phyloP scores from a whole-genome alignment of 2,888 invertebrate genomes.

The Perizoma affinitatum region DNA sequence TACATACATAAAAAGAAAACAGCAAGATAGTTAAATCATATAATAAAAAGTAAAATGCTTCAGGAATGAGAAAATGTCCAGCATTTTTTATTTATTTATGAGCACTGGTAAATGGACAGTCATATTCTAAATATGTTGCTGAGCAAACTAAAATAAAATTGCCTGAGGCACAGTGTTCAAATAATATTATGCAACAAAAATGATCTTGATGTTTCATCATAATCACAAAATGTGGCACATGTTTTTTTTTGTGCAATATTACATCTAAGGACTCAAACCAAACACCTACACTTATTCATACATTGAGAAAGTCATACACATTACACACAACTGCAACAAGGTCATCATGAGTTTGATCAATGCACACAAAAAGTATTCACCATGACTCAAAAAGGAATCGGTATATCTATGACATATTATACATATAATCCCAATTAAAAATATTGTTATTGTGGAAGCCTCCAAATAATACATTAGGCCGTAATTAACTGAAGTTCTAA shows the following conservation, averaged over 20 bases:
- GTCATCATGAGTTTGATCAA: no score
- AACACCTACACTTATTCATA: slow-evolving; percentile 30
- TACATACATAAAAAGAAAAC: slow-evolving; percentile 4
- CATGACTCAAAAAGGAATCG: background rate
- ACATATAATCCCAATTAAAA: background rate
- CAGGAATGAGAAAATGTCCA: no score
- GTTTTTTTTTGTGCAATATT: slow-evolving; percentile 56
- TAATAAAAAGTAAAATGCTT: no score
- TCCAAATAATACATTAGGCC: slow-evolving; percentile 50
- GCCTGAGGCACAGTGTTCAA: slow-evolving; percentile 36
- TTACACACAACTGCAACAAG: no score
- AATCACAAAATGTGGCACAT: slow-evolving; percentile 49
- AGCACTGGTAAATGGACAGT: slow-evolving; percentile 37
- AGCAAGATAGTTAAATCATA: no score
- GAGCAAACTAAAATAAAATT: slow-evolving; percentile 19
- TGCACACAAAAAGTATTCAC: background rate
- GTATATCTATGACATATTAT: no score
- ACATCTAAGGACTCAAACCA: slow-evolving; percentile 37
- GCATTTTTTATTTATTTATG: no score
- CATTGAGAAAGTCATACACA: background rate
- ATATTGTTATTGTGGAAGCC: background rate
- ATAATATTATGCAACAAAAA: slow-evolving; percentile 38
- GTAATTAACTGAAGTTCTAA: slow-evolving; percentile 30
- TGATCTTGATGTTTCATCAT: slow-evolving; percentile 36
- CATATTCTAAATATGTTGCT: slow-evolving; percentile 41